Evolutionary conservation across 2,797 vertebrate species (phyloP).

Genomic region (Phoeniculus purpureus): DNA sequence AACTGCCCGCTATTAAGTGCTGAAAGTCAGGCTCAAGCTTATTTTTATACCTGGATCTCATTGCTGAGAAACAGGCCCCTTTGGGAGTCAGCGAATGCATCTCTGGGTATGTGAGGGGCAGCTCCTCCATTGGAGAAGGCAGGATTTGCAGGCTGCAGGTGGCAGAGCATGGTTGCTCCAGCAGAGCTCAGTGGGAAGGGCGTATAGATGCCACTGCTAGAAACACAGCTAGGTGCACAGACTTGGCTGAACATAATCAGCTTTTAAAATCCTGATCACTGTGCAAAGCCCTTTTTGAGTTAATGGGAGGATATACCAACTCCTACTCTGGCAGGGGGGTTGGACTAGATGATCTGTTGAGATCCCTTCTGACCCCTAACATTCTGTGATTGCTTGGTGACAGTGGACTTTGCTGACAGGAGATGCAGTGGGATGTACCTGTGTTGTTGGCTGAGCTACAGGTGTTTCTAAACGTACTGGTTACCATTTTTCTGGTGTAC

Average conservation of each 20-base stretch:
- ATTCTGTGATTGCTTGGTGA: background rate
- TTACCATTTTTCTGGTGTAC: background rate
- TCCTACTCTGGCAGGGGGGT: background rate
- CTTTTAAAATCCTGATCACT: background rate
- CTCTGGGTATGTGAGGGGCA: background rate
- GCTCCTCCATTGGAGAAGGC: background rate
- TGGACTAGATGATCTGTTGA: too few relatives aligned
- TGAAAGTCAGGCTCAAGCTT: background rate
- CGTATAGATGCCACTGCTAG: fast-evolving
- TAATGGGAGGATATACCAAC: background rate
- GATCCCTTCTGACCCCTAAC: too few relatives aligned
- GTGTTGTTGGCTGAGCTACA: background rate
- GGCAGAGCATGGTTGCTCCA: background rate
- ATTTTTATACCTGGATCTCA: background rate
- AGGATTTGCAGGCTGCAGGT: background rate
- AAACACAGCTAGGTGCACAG: background rate
- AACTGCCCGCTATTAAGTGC: background rate
- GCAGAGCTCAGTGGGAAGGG: background rate
- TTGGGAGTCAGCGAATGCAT: background rate
- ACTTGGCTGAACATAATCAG: background rate
- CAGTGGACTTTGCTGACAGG: background rate
- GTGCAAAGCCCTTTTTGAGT: fast-evolving
- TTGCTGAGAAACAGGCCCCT: fast-evolving
- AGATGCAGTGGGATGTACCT: background rate
- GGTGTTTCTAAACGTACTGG: background rate